Base-by-base conservation (phyloP, 2,888 invertebrate species). In the Drosophila ochracea region DNA sequence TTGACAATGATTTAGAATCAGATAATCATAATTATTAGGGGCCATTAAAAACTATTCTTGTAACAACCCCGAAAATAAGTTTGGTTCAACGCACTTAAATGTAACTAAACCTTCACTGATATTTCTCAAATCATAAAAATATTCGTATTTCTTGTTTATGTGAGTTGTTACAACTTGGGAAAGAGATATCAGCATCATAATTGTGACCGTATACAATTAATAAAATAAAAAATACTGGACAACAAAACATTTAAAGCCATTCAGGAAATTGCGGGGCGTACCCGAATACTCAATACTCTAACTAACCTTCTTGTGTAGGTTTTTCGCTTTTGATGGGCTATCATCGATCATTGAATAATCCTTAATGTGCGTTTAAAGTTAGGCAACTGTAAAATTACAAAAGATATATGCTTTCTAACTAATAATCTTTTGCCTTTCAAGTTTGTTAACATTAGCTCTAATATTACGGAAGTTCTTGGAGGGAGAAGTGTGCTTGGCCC, bases 1-100 rank as follows among this genome's bases (percentile, higher is more conserved):
- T 68, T 53, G 39, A 25, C 66, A 54, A 59, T 63, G 57, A 74
- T 74, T 78, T 80, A 70, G 62, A 64, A 53, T 64, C 67, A 70
- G 25, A 55, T 62, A 9, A 52, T 57, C 55, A 9, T 30, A 30
- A 65, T 62, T 50, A 41, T n/a, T n/a, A 31, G 16, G 9, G n/a
- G n/a, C 39, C 49, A 54, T 28, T n/a, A 41, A 64, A 47, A 33
- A 13, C 30, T 47, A 39, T 70, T 57, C 21, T 52, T n/a, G n/a
- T 37, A 57, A 37, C 39, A 43, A 7, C 37, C n/a, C 35, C 33
- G 35, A 54, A 54, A 9, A 35, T 35, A 21, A 19, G 19, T 11
- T 28, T 19, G 43, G 68, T 54, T 60, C 55, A 74, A 64, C 39
- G 55, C 19, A 57, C 62, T 50, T 37, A 11, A 31, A 13, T 21